Base-by-base conservation (phyloP, 2,888 invertebrate species). In the Aphodius sticticus region DNA sequence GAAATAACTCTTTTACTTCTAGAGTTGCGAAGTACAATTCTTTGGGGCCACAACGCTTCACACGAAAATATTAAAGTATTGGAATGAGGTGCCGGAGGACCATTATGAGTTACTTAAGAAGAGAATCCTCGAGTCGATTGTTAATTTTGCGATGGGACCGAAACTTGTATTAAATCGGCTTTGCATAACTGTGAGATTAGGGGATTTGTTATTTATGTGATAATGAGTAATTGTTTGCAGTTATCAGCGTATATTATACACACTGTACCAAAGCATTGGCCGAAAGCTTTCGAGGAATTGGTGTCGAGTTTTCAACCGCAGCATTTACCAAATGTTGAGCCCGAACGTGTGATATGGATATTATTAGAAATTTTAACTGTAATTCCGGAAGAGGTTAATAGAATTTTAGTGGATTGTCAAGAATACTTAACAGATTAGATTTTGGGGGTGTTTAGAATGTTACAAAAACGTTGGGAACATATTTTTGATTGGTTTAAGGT, bases 21-120 rank as follows among this genome's bases (percentile, higher is more conserved):
- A 97, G 96, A 92, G 93, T 79, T 94, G 94, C 83, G 97, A 97
- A 90, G 95, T 97, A 53, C 97, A 98, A 89, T 98, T 97, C 90
- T 98, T 96, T 91, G 98, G 96, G 78, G 98, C 98, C 5, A 96
- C 96, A 76, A 97, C 97, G 36, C 89, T 98, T 26, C 96, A 98
- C 86, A 93, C 95, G 0, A 98, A 98, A 89, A 92, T 98, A 77
- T 93, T 96, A 84, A 94, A 96, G 86, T 94, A 94, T 86, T 98
- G 97, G 96, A 92, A 93, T 86, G 97, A 97, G 90, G 92, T 98
- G 36, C 97, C 97, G 7, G 91, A 92, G 76, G 94, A 94, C 81
- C 95, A 95, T 86, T 94, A 96, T 88, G 93, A 94, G 81, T 93
- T 93, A 82, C 89, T 98, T 4, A 94, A 94, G 86, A 93, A 95